Evolutionary conservation across 1,140 invertebrate genomes (phyloP).

Genomic region (Ostrea denselamellosa): DNA sequence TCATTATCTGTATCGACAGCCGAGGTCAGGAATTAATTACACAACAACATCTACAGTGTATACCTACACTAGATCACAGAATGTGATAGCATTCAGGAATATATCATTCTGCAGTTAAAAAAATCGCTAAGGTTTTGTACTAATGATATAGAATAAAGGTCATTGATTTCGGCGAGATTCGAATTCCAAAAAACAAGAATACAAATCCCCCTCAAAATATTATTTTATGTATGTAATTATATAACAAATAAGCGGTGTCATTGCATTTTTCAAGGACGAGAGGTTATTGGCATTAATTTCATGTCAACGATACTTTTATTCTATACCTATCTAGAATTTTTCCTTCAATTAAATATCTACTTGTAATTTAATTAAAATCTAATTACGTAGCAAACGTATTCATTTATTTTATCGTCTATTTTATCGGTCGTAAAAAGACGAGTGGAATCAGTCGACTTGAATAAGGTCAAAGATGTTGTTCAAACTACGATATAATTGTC

Average conservation of each 20-base stretch:
- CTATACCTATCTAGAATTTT: not conserved
- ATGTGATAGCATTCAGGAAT: not conserved
- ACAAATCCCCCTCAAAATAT: not conserved
- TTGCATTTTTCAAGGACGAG: slow-evolving; percentile 9
- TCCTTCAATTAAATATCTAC: not conserved
- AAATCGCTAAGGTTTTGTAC: not conserved
- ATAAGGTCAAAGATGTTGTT: no score
- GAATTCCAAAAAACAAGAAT: not conserved
- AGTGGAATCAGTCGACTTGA: not conserved
- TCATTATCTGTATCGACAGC: not conserved
- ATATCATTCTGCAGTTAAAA: not conserved
- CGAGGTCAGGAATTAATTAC: slow-evolving; percentile 11
- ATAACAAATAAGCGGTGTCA: not conserved
- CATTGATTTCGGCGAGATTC: not conserved
- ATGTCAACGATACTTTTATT: not conserved
- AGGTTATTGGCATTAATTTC: not conserved
- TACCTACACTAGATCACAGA: not conserved
- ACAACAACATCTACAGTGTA: not conserved
- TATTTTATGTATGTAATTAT: not conserved
- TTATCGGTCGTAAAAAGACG: not conserved
- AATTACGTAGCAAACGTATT: not conserved
- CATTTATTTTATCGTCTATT: not conserved
- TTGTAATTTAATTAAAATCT: not conserved
- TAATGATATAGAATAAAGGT: not conserved
- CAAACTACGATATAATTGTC: no score